phyloP scores from a whole-genome alignment of 2,888 invertebrate genomes.

The Pristionchus fissidentatus region DNA sequence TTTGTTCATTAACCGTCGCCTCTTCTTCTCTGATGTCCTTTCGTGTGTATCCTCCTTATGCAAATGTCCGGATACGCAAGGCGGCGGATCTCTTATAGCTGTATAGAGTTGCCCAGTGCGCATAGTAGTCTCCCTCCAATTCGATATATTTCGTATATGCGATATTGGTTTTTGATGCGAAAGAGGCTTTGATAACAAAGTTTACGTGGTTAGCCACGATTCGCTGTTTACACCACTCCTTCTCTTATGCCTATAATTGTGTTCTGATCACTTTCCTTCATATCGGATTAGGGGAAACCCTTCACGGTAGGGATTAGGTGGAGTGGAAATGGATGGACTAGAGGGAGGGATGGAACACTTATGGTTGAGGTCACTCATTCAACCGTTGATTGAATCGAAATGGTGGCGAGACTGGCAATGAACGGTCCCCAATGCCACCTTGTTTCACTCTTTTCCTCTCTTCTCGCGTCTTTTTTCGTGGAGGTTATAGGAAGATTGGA shows the following conservation, averaged over 20 bases:
- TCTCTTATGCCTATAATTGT: background rate
- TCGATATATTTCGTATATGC: background rate
- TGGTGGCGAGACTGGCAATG: no score
- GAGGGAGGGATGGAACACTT: slow-evolving; percentile 17
- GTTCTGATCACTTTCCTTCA: no score
- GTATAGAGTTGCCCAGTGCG: background rate
- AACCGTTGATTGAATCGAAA: background rate
- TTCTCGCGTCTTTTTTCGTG: slow-evolving; percentile 2
- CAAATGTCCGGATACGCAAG: background rate
- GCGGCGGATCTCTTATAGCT: background rate
- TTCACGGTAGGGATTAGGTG: background rate
- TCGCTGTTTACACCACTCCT: no score
- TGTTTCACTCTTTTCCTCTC: background rate
- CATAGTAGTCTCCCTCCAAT: background rate
- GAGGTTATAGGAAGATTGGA: no score
- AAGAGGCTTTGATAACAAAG: no score
- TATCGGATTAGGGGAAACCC: background rate
- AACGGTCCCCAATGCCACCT: background rate
- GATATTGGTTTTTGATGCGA: no score
- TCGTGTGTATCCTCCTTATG: slow-evolving; percentile 1
- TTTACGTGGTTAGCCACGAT: no score
- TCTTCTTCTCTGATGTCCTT: slow-evolving; percentile 1
- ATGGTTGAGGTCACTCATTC: background rate
- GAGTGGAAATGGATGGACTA: slow-evolving; percentile 12
- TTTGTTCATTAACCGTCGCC: slow-evolving; percentile 41